These are phyloP conservation scores for Meloidogyne chitwoodi DNA, from an alignment of 1,140 invertebrate genomes.

Conservation along the genomic window DNA sequence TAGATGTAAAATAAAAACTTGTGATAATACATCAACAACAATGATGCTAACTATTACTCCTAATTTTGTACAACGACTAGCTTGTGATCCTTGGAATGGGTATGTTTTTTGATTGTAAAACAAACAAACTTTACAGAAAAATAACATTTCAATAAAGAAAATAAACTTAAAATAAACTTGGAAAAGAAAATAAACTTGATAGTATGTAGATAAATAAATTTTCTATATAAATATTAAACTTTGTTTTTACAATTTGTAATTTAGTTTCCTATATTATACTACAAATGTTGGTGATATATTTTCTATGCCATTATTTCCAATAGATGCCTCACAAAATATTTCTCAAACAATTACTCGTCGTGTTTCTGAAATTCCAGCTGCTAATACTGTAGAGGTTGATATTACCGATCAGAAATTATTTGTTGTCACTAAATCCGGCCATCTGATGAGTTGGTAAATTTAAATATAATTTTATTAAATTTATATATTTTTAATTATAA, in stretches of 20 bases:
- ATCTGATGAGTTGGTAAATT: slow-evolving; percentile 20
- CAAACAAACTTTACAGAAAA: no score
- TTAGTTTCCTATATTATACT: slow-evolving; percentile 36
- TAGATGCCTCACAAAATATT: slow-evolving; percentile 34
- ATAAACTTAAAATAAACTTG: no score
- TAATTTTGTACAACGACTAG: slow-evolving; percentile 36
- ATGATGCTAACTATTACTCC: slow-evolving; percentile 24
- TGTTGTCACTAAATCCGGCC: slow-evolving; percentile 37
- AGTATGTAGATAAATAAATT: background rate
- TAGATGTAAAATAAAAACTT: slow-evolving; percentile 29
- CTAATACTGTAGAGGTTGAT: slow-evolving; percentile 34
- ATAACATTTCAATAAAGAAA: no score
- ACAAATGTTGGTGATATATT: slow-evolving; percentile 41
- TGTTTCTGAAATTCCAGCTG: slow-evolving; percentile 36
- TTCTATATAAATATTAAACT: background rate
- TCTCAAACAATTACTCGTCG: slow-evolving; percentile 39
- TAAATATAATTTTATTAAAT: background rate
- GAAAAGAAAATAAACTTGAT: background rate
- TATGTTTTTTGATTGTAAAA: no score
- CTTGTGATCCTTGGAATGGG: slow-evolving; percentile 42
- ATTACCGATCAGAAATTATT: slow-evolving; percentile 31
- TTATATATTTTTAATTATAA: background rate
- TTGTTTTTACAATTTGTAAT: background rate
- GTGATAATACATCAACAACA: slow-evolving; percentile 26
- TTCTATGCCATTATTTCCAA: slow-evolving; percentile 41